Evolutionary conservation across 2,888 invertebrate genomes (phyloP).

Genomic region (Diachrysia chrysitis): DNA sequence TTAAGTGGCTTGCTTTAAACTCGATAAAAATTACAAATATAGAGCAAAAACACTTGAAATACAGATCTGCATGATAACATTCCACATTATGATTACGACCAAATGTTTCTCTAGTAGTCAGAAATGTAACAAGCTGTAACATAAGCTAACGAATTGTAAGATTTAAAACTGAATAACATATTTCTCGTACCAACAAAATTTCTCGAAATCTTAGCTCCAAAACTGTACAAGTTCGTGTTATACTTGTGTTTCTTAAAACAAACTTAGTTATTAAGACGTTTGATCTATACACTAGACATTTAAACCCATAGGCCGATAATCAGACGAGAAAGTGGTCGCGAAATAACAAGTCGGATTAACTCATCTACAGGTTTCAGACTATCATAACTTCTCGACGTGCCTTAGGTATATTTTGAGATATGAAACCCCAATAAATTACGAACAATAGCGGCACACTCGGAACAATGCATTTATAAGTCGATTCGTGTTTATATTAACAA

Average conservation of each 20-base stretch:
- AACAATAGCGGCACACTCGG: conserved; percentile 46
- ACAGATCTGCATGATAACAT: conserved; percentile 10
- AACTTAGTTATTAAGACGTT: neutral
- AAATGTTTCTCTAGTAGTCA: neutral
- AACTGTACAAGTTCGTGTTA: neutral
- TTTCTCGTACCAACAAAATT: neutral
- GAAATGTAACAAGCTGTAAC: neutral
- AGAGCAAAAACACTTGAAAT: conserved; percentile 29
- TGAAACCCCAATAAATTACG: conserved; percentile 38
- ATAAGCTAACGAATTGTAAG: neutral
- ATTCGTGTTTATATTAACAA: conserved; percentile 53
- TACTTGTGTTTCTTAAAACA: neutral
- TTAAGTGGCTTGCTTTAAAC: conserved; percentile 15
- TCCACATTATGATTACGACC: conserved; percentile 15
- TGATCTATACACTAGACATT: neutral
- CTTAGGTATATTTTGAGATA: conserved; percentile 41
- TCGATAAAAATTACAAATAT: neutral
- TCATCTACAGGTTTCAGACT: conserved; percentile 15
- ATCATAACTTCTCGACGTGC: conserved; percentile 10
- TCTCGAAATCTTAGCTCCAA: neutral
- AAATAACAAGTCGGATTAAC: neutral
- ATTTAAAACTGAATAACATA: neutral
- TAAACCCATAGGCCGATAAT: neutral
- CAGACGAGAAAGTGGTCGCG: neutral
- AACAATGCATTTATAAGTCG: conserved; percentile 57